phyloP scores from a whole-genome alignment of 1,140 invertebrate species.

The Drosophila melanica region DNA sequence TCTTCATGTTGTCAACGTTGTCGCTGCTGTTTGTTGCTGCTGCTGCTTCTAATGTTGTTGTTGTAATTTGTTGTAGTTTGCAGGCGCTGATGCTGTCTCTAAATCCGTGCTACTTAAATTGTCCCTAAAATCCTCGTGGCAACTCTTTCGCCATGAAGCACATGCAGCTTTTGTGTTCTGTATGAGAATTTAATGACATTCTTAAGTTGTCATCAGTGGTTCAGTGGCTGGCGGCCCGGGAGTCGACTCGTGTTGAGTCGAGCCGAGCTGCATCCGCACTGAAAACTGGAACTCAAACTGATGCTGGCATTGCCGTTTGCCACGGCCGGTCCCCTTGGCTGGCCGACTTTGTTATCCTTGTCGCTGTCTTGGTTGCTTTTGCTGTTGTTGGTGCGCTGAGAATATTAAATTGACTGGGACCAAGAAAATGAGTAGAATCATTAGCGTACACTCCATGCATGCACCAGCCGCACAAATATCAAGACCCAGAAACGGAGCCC shows the following conservation, averaged over 20 bases:
- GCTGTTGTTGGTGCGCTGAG: slow-evolving; percentile 46
- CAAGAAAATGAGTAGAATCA: slow-evolving; percentile 79
- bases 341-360: slow-evolving; percentile 68
- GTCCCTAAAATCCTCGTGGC: slow-evolving; percentile 82
- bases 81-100: slow-evolving; percentile 61
- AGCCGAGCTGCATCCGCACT: slow-evolving; percentile 54
- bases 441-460: slow-evolving; percentile 63
- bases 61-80: slow-evolving; percentile 30
- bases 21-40: slow-evolving; percentile 35
- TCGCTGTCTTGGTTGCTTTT: slow-evolving; percentile 40
- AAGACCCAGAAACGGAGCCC: slow-evolving; percentile 19
- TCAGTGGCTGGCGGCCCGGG: slow-evolving; percentile 66
- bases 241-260: slow-evolving; percentile 28
- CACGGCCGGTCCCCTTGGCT: slow-evolving; percentile 48
- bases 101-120: slow-evolving; percentile 82
- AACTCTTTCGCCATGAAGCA: slow-evolving; percentile 81
- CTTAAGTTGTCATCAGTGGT: slow-evolving; percentile 81
- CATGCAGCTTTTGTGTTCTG: slow-evolving; percentile 79
- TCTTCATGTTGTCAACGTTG: slow-evolving; percentile 17
- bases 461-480: slow-evolving; percentile 23
- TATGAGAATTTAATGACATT: slow-evolving; percentile 83
- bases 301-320: slow-evolving; percentile 33
- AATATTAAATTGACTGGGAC: slow-evolving; percentile 80
- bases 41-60: slow-evolving; percentile 54
- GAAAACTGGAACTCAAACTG: slow-evolving; percentile 45